phyloP scores from a whole-genome alignment of 1,140 invertebrate species.

The Drosophila takahashii region DNA sequence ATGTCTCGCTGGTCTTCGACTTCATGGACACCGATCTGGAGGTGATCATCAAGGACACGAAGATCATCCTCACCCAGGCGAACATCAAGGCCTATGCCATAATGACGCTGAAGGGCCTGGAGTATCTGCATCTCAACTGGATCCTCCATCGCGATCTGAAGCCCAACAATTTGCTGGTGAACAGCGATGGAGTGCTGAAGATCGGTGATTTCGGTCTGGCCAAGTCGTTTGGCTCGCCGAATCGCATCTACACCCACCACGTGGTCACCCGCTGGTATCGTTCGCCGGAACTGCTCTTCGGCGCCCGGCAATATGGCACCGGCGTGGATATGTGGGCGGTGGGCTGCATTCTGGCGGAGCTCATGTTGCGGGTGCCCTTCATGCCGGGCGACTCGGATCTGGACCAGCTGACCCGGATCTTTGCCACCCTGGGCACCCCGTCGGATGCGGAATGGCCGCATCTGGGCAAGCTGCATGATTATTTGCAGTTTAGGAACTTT shows the following conservation, averaged over 20 bases:
- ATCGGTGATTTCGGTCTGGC: constrained; percentile 99
- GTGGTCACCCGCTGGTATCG: constrained; percentile 98
- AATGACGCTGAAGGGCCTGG: constrained; percentile 96
- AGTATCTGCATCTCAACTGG: constrained; percentile 98
- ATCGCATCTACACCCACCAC: constrained; percentile 98
- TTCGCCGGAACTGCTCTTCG: constrained; percentile 97
- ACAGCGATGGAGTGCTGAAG: constrained; percentile 96
- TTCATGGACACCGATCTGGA: constrained; percentile 99
- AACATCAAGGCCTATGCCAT: constrained; percentile 98
- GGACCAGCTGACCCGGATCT: constrained; percentile 98
- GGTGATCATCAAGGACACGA: constrained; percentile 94
- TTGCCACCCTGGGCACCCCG: constrained; percentile 96
- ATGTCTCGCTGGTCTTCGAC: constrained; percentile 99
- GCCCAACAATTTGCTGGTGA: constrained; percentile 99
- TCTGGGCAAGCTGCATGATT: constrained; percentile 94
- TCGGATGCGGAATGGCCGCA: constrained; percentile 96
- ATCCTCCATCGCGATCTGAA: constrained; percentile 99
- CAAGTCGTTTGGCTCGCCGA: constrained; percentile 98
- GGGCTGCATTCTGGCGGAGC: constrained; percentile 98
- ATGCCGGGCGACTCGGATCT: constrained; percentile 98
- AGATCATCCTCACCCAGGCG: constrained; percentile 94
- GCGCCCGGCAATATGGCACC: constrained; percentile 96
- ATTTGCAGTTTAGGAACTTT: constrained; percentile 95
- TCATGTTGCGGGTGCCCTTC: constrained; percentile 96
- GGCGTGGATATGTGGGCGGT: constrained; percentile 99